Conservation (phyloP, 2,797 vertebrate species). For the Sebastes iracundus region DNA sequence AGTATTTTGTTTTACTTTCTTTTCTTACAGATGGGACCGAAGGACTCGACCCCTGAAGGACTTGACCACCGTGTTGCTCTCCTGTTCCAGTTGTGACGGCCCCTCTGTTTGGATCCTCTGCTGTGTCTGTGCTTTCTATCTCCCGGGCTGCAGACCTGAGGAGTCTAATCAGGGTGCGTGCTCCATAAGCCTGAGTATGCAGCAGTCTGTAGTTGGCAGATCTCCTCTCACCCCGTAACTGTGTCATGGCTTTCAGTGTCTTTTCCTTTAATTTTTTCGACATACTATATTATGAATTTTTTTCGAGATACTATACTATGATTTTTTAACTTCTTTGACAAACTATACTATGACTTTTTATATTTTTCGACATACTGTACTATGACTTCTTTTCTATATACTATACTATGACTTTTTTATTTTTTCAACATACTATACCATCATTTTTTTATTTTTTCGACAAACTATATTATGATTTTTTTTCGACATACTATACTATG, state of each 20-base stretch:
- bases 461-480: too few species aligned
- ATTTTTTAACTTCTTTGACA: neutral
- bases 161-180: too few species aligned
- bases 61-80: too few species aligned
- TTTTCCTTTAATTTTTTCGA: neutral
- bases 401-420: too few species aligned
- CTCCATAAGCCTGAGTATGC: neutral
- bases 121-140: neutral
- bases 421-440: too few species aligned
- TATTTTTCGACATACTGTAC: neutral
- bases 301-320: too few species aligned
- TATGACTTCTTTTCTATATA: neutral
- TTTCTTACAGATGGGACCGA: too few species aligned
- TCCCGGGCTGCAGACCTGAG: rapidly evolving
- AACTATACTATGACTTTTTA: neutral
- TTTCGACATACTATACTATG: too few species aligned
- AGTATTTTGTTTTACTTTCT: too few species aligned
- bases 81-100: neutral
- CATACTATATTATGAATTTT: neutral
- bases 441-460: too few species aligned
- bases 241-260: neutral
- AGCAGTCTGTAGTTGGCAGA: neutral
- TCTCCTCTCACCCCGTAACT: neutral
- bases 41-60: too few species aligned
- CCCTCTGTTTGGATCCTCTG: neutral